Conservation (phyloP, 2,797 vertebrate genomes). For the Rhyacichthys aspro region DNA sequence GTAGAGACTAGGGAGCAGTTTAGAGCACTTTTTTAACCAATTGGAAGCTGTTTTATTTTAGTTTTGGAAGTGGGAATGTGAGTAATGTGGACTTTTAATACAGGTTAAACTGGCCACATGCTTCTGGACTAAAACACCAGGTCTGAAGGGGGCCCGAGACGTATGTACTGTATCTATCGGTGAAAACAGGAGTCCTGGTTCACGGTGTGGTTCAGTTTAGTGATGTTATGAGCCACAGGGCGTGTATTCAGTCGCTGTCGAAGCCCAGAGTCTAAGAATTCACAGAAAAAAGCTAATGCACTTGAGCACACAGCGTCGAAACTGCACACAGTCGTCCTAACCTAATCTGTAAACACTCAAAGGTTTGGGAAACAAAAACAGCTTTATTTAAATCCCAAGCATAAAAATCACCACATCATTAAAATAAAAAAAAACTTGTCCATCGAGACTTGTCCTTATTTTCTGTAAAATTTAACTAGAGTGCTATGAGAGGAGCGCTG, state of each 20-base stretch:
- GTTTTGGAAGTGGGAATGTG: neutral
- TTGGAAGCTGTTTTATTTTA: neutral
- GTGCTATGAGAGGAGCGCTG: slow-evolving; percentile 51
- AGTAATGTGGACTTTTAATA: neutral
- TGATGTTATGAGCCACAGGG: slow-evolving; percentile 32
- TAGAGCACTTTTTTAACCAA: too few species aligned
- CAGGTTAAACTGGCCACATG: too few species aligned
- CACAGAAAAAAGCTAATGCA: slow-evolving; percentile 29
- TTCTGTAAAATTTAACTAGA: slow-evolving; percentile 44
- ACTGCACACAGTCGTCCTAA: slow-evolving; percentile 39
- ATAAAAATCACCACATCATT: slow-evolving; percentile 45
- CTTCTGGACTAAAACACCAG: neutral
- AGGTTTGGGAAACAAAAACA: slow-evolving; percentile 28
- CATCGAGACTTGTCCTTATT: slow-evolving; percentile 45
- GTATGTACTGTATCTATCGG: slow-evolving; percentile 1
- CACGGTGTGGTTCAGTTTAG: slow-evolving; percentile 24
- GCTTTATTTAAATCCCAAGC: slow-evolving; percentile 52
- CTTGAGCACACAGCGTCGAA: slow-evolving; percentile 43
- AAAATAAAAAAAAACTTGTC: slow-evolving; percentile 34
- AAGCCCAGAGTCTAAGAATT: slow-evolving; percentile 35
- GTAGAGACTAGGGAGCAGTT: too few species aligned
- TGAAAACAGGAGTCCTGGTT: slow-evolving; percentile 20
- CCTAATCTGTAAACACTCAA: slow-evolving; percentile 63
- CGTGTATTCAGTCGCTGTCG: slow-evolving; percentile 17
- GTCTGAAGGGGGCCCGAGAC: neutral